Evolutionary conservation across 2,888 invertebrate genomes (phyloP).

Genomic region (Acanthosoma haemorrhoidale): DNA sequence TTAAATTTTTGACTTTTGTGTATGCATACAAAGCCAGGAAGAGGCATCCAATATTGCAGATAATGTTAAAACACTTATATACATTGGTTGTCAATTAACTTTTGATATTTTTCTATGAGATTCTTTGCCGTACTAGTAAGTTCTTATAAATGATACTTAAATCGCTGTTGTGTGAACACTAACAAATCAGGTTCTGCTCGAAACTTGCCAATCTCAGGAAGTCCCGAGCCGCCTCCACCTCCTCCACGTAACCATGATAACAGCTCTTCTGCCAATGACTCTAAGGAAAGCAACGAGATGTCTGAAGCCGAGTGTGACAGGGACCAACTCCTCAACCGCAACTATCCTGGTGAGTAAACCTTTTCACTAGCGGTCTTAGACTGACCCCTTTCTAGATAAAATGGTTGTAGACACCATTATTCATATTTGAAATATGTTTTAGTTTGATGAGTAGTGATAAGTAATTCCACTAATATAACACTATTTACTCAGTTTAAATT

Average conservation of each 20-base stretch:
- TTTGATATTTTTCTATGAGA: not conserved
- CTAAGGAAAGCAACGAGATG: conserved; percentile 90
- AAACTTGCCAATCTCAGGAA: conserved; percentile 55
- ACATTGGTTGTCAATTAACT: no score
- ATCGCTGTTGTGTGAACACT: conserved; percentile 6
- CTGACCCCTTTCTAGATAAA: no score
- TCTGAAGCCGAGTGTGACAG: conserved; percentile 90
- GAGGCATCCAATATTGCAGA: not conserved
- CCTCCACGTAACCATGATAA: conserved; percentile 72
- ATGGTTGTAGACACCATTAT: no score
- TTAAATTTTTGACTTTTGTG: not conserved
- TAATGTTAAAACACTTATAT: no score
- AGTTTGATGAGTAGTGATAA: no score
- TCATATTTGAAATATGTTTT: no score
- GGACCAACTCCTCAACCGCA: conserved; percentile 69
- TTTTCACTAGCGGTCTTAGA: no score
- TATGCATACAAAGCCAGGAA: not conserved
- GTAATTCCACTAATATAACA: no score
- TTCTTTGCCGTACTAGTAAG: not conserved
- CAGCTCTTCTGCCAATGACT: conserved; percentile 79
- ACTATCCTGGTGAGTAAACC: conserved; percentile 69
- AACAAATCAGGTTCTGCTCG: conserved; percentile 50
- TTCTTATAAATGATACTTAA: not conserved
- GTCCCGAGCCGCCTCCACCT: conserved; percentile 66
- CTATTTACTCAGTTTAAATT: no score